A percentile compares a stretch with the other conserved stretches of the same genome.
phyloP scores from a whole-genome alignment of 1,140 invertebrate genomes.

The Solen grandis region DNA sequence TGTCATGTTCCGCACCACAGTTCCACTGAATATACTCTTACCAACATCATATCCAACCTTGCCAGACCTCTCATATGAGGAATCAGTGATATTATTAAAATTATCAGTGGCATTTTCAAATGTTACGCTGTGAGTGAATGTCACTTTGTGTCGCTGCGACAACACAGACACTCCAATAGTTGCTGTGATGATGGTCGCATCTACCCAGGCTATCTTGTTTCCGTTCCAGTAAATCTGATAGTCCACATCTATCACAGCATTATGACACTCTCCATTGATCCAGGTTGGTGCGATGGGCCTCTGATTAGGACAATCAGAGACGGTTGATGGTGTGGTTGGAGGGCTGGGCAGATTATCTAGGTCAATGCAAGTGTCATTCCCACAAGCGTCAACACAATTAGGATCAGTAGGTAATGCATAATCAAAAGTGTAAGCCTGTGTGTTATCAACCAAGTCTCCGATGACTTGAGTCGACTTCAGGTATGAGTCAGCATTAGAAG shows the following conservation, averaged over 20 bases:
- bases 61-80: conserved; percentile 54
- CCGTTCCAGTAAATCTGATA: conserved; percentile 63
- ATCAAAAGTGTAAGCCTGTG: conserved; percentile 22
- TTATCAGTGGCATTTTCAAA: conserved; percentile 49
- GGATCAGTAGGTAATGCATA: conserved; percentile 24
- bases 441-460: conserved; percentile 13
- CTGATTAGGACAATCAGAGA: conserved; percentile 10
- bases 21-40: conserved; percentile 60
- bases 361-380: conserved; percentile 45
- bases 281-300: conserved; percentile 23
- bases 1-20: conserved; percentile 29
- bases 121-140: conserved; percentile 33
- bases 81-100: conserved; percentile 42
- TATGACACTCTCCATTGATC: conserved; percentile 9
- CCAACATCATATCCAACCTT: conserved; percentile 63
- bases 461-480: conserved; percentile 11
- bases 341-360: conserved; percentile 22
- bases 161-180: conserved; percentile 42
- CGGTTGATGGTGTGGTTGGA: not conserved
- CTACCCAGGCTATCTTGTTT: conserved; percentile 44
- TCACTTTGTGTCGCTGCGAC: conserved; percentile 21
- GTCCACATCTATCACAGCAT: conserved; percentile 64
- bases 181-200: conserved; percentile 55
- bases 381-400: conserved; percentile 40
- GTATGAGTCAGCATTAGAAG: conserved; percentile 4